Percentiles rank a stretch among this genome's conserved stretches.
phyloP scores from a whole-genome alignment of 30 jellyfish, hydroid and myxozoan genomes.

The Aurelia sp. region DNA sequence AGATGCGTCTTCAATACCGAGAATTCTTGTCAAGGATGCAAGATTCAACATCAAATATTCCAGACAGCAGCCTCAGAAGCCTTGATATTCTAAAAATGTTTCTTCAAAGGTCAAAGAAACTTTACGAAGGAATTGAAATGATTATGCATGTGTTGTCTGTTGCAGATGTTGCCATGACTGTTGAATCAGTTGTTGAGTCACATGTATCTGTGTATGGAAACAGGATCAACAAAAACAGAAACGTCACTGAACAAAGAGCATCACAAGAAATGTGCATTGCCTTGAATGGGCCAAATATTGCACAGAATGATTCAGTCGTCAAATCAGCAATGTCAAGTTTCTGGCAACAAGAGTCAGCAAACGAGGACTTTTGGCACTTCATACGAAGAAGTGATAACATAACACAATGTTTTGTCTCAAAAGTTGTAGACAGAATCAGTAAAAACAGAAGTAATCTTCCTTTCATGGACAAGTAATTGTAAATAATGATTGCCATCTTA shows the following conservation, averaged over 20 bases:
- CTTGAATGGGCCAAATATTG: slow-evolving; percentile 28
- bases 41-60: neutral
- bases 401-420: neutral
- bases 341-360: slow-evolving; percentile 16
- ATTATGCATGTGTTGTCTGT: slow-evolving; percentile 10
- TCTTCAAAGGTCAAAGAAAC: slow-evolving; percentile 15
- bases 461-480: slow-evolving; percentile 22
- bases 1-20: slow-evolving; percentile 8
- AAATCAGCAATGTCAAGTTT: slow-evolving; percentile 1
- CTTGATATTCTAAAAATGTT: slow-evolving; percentile 8
- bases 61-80: neutral
- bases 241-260: slow-evolving; percentile 26
- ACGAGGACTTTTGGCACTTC: slow-evolving; percentile 11
- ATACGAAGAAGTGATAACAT: neutral
- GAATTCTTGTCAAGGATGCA: slow-evolving; percentile 22
- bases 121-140: slow-evolving; percentile 24
- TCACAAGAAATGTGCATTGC: slow-evolving; percentile 25
- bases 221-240: slow-evolving; percentile 24
- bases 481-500: too few species aligned
- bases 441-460: neutral
- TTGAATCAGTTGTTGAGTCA: slow-evolving; percentile 36
- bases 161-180: slow-evolving; percentile 50
- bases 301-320: slow-evolving; percentile 17
- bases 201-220: slow-evolving; percentile 23
- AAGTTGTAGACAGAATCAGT: neutral